Evolutionary conservation across 2,797 vertebrate genomes (phyloP).

Genomic region (Pantherophis alleghaniensis): DNA sequence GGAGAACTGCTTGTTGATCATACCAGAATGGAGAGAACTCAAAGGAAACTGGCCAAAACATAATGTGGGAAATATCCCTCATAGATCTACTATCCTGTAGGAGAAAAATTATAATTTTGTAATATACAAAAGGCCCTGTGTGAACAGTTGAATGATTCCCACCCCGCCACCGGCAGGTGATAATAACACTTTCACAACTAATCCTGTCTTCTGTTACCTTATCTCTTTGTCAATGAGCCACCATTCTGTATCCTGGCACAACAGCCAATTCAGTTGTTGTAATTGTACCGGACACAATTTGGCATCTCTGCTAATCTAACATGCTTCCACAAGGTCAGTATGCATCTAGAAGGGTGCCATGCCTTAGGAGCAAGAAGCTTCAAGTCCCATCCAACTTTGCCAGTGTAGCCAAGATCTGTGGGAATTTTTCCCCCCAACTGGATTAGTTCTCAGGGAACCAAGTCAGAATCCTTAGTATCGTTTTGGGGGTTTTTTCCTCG

Average conservation of each 20-base stretch:
- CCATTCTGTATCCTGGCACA: neutral
- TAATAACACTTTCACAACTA: neutral
- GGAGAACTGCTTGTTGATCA: neutral
- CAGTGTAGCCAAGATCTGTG: neutral
- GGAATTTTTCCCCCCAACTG: neutral
- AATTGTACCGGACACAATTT: neutral
- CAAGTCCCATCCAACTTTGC: neutral
- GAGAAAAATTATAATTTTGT: neutral
- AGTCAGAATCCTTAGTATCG: neutral
- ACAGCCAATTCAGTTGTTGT: neutral
- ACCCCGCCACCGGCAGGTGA: rapidly evolving
- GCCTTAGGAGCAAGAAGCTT: neutral
- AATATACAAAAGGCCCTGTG: neutral
- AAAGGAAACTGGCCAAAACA: neutral
- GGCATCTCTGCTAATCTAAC: neutral
- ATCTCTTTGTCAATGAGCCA: neutral
- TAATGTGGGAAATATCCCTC: neutral
- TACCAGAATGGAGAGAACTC: neutral
- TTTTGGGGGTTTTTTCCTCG: neutral
- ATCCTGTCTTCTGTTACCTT: neutral
- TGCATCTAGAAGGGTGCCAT: neutral
- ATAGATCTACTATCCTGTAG: neutral
- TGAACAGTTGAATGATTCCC: neutral
- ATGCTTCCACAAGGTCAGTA: neutral
- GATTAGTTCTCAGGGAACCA: neutral